Conservation (phyloP, 2,888 invertebrate genomes). For the Caenorhabditis sp. region DNA sequence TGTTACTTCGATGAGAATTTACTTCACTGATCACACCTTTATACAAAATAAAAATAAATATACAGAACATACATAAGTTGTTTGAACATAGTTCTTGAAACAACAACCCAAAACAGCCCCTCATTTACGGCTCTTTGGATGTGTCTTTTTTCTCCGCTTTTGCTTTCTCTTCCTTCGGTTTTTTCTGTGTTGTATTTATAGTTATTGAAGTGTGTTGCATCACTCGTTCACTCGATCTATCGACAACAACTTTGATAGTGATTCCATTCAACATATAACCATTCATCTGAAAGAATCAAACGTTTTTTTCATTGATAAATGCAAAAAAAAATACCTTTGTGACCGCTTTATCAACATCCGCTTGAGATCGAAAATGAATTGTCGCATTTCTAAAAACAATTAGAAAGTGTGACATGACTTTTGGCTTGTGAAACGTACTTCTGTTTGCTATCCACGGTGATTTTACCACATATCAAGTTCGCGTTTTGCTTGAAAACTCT, state of each 20-base stretch:
- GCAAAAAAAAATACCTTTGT: not conserved
- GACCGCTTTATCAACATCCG: not conserved
- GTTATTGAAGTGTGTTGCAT: not conserved
- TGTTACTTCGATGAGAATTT: too few species aligned
- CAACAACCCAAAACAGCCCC: too few species aligned
- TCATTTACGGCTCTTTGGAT: too few species aligned
- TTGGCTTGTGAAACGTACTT: not conserved
- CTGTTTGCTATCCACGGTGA: not conserved
- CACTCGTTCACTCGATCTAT: not conserved
- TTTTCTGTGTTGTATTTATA: not conserved
- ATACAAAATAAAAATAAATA: too few species aligned
- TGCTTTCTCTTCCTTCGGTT: not conserved
- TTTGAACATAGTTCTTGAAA: too few species aligned
- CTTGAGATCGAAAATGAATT: not conserved
- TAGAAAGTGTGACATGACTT: not conserved
- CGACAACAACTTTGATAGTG: not conserved
- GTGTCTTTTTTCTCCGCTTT: not conserved
- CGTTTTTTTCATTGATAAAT: too few species aligned
- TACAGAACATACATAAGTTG: too few species aligned
- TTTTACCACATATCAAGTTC: not conserved
- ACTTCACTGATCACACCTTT: too few species aligned
- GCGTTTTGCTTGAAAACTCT: not conserved
- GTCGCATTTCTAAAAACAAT: not conserved
- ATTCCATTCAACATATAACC: constrained; percentile 2
- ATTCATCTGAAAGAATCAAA: constrained; percentile 3